phyloP scores from a whole-genome alignment of 2,888 invertebrate species.

The Acheta domesticus region DNA sequence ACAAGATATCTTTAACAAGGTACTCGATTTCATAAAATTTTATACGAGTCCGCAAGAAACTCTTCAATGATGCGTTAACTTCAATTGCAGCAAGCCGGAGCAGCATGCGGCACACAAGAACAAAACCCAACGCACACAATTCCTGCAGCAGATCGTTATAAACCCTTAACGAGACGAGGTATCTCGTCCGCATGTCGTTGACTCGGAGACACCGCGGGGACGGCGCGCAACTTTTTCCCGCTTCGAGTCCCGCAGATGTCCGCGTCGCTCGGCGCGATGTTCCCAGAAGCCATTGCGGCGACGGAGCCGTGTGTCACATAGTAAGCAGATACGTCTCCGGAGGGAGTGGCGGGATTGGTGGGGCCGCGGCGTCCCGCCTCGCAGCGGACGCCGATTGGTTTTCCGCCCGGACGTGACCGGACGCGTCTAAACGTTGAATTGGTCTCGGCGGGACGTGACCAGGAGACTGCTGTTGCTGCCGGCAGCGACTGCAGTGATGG shows the following conservation, averaged over 20 bases:
- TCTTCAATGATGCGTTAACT: background rate
- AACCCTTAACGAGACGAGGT: background rate
- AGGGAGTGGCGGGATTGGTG: background rate
- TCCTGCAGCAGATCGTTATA: background rate
- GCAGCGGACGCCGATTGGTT: background rate
- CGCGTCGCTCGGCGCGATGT: background rate
- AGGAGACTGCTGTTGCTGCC: background rate
- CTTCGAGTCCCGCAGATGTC: slow-evolving; percentile 3
- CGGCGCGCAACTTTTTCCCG: slow-evolving; percentile 2
- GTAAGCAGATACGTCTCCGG: background rate
- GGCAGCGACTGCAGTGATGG: background rate
- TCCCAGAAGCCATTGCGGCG: slow-evolving; percentile 7
- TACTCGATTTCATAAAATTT: slow-evolving; percentile 10
- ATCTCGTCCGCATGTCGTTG: background rate
- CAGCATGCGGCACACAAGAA: background rate
- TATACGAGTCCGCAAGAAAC: background rate
- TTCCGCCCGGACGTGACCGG: background rate
- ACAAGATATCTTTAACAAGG: slow-evolving; percentile 18
- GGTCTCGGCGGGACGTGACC: slow-evolving; percentile 10
- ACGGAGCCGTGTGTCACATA: slow-evolving; percentile 7
- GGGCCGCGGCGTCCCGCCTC: background rate
- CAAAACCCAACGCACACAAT: background rate
- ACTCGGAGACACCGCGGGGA: background rate
- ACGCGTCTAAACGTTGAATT: background rate
- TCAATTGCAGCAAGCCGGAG: background rate